Base-by-base conservation (phyloP, 2,888 invertebrate genomes). In the Lasioglossum leucozonium region DNA sequence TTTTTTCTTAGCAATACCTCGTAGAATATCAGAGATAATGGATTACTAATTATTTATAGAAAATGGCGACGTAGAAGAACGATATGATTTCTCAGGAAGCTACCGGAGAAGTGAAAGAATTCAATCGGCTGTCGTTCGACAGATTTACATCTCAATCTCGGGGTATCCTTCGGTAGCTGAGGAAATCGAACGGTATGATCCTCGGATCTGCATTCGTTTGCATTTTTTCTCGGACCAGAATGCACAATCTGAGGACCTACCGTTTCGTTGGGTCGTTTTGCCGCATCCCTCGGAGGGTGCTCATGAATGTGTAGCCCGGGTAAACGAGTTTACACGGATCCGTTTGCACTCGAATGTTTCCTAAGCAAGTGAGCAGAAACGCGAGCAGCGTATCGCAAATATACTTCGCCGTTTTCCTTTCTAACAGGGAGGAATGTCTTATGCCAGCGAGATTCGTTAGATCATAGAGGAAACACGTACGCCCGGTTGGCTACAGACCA, bases 401-500 rank as follows among this genome's bases (percentile, higher is more conserved):
- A 30, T 34, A 65, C 44, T 47, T 79, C 30, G 5, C 30, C 30
- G 37, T 62, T 55, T 71, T n/a, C 44, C 44, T 65, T 51, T 30
- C 30, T 58, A 44, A 40, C 34, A 2, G 42, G 62, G 62, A 40
- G 71, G 62, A 40, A 34, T 8, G 58, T 51, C 11, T 16, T 26
- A 11, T 18, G 26, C 40, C 22, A 26, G 44, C 10, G 22, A 71
- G 30, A 72, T 82, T 82, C 72, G 18, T 77, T 44, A 72, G 77
- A 83, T 67, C 65, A 44, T 22, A 72, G 16, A n/a, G 13, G 51
- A 67, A 82, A 82, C 34, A 47, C 51, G 26, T 75, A 40, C 30
- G 22, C 69, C 22, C 10, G 26, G 58, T 37, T 16, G 40, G 26
- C 37, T 42, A 11, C 42, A 51, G 83, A 75, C 42, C 37, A 40